Percentiles rank a stretch among this genome's conserved stretches.
phyloP scores from a whole-genome alignment of 1,140 invertebrate genomes.

The Pseudomyrmex dendroicus region DNA sequence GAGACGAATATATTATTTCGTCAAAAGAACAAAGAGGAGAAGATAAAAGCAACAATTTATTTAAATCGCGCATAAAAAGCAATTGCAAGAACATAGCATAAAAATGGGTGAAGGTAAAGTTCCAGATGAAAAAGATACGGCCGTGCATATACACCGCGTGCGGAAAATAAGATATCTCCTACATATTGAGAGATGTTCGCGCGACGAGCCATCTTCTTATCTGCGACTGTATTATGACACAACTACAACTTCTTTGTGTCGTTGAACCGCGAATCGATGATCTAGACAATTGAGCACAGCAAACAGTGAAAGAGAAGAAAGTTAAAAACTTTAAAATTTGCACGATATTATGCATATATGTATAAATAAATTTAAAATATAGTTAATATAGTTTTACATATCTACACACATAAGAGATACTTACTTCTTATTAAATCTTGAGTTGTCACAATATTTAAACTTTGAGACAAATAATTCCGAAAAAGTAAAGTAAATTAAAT shows the following conservation, averaged over 20 bases:
- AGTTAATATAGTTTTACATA: too few species aligned
- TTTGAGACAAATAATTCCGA: background rate
- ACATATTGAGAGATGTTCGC: conserved; percentile 25
- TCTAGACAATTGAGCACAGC: background rate
- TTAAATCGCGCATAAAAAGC: conserved; percentile 46
- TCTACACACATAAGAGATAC: background rate
- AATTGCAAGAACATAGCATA: conserved; percentile 43
- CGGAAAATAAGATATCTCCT: conserved; percentile 30
- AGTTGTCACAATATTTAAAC: background rate
- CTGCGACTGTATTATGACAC: conserved; percentile 19
- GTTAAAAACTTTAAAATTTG: background rate
- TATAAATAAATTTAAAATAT: background rate
- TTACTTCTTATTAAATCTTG: background rate
- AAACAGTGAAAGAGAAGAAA: background rate
- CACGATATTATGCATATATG: background rate
- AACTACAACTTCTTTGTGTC: conserved; percentile 25
- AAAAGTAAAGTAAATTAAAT: background rate
- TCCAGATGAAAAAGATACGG: conserved; percentile 50
- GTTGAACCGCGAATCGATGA: conserved; percentile 17
- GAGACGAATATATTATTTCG: conserved; percentile 44
- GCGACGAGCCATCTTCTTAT: conserved; percentile 44
- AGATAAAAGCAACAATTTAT: conserved; percentile 45
- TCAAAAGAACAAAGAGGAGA: conserved; percentile 22
- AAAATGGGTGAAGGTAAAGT: conserved; percentile 48
- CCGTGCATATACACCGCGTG: background rate